phyloP scores from a whole-genome alignment of 2,888 invertebrate species.

The Drosophila testacea region DNA sequence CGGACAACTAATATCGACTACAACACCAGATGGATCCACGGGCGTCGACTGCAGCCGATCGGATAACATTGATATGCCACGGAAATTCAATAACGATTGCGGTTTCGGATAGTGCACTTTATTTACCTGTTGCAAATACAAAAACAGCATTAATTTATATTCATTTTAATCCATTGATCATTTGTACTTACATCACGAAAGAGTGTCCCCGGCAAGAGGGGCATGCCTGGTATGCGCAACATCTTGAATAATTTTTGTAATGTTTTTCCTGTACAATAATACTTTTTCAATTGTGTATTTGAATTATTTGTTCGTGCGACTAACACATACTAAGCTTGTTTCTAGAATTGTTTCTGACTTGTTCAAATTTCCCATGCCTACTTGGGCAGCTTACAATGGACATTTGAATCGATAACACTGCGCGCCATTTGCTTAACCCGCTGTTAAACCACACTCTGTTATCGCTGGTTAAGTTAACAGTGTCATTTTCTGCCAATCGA shows the following conservation, averaged over 20 bases:
- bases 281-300: conserved; percentile 39
- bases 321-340: conserved; percentile 34
- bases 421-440: conserved; percentile 1
- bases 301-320: conserved; percentile 35
- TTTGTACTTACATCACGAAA: conserved; percentile 88
- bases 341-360: not conserved
- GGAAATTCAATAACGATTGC: conserved; percentile 87
- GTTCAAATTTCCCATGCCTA: conserved; percentile 14
- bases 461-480: not conserved
- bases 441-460: not conserved
- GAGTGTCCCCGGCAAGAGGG: conserved; percentile 90
- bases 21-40: conserved; percentile 86
- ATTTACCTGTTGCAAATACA: conserved; percentile 37
- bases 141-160: not conserved
- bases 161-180: too few relatives aligned
- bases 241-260: conserved; percentile 72
- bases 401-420: conserved; percentile 11
- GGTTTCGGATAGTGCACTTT: conserved; percentile 85
- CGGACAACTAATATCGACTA: conserved; percentile 84
- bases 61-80: conserved; percentile 87
- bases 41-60: conserved; percentile 87
- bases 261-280: conserved; percentile 15
- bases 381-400: not conserved
- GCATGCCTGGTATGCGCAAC: conserved; percentile 89
- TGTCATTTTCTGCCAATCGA: not conserved